These are phyloP conservation scores for Cheilosia vernalis DNA, from an alignment of 2,888 invertebrate species.

Conservation along the genomic window DNA sequence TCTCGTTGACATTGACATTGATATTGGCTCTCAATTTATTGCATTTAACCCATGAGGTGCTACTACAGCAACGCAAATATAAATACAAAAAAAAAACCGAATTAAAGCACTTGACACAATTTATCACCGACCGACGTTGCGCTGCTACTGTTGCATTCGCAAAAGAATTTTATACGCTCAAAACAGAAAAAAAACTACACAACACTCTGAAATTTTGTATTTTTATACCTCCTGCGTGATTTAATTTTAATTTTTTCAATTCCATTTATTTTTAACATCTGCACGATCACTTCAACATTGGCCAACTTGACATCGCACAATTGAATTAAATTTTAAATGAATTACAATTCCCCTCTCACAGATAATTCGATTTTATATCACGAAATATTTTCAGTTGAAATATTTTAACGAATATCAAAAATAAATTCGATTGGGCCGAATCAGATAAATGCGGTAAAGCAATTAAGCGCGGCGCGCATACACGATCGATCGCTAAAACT, in stretches of 20 bases:
- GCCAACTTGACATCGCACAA: not conserved
- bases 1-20: conserved; percentile 73
- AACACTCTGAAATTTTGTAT: conserved; percentile 20
- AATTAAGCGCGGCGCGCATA: conserved; percentile 37
- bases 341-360: not conserved
- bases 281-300: conserved; percentile 18
- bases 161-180: conserved; percentile 23
- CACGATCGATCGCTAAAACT: conserved; percentile 75
- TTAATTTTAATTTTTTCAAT: conserved; percentile 11
- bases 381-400: conserved; percentile 2
- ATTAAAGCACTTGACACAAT: conserved; percentile 69
- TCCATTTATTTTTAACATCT: conserved; percentile 11
- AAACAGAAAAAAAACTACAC: conserved; percentile 15
- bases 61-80: not conserved
- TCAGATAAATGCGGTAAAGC: conserved; percentile 16
- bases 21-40: conserved; percentile 66
- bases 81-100: conserved; percentile 22
- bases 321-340: conserved; percentile 23
- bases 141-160: conserved; percentile 19
- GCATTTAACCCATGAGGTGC: conserved; percentile 48
- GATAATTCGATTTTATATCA: conserved; percentile 3
- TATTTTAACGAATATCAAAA: conserved; percentile 2
- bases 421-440: not conserved
- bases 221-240: conserved; percentile 18
- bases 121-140: conserved; percentile 54